Evolutionary conservation across 2,797 vertebrate species (phyloP).

Genomic region (Xiphorhynchus erythropygius): DNA sequence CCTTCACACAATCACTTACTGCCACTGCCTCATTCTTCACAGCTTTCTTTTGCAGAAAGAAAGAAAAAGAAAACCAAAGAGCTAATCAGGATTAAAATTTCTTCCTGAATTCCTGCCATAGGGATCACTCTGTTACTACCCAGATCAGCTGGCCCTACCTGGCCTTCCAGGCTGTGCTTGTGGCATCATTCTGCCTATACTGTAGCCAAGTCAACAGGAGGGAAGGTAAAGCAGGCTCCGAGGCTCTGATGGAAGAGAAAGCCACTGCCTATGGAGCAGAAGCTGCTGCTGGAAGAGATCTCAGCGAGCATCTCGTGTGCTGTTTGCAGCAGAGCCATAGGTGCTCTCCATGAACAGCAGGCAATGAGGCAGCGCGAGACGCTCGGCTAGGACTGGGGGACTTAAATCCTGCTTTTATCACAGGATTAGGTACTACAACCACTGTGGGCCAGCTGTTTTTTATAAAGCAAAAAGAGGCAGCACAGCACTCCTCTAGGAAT

Average conservation of each 20-base stretch:
- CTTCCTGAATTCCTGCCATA: background rate
- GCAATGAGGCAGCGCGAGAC: fast-evolving
- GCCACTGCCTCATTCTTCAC: background rate
- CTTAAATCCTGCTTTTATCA: background rate
- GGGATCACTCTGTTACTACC: background rate
- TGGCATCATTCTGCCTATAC: background rate
- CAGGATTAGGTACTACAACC: background rate
- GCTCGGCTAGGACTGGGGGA: background rate
- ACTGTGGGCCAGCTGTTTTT: background rate
- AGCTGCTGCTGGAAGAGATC: background rate
- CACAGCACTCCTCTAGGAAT: background rate
- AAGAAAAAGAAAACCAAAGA: background rate
- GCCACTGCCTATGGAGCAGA: background rate
- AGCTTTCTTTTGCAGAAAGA: background rate
- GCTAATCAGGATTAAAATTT: background rate
- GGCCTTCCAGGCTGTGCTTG: background rate
- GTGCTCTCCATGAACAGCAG: background rate
- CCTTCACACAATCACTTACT: background rate
- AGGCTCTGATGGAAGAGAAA: background rate
- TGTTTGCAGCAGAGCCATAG: background rate
- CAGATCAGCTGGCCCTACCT: background rate
- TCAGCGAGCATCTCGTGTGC: background rate
- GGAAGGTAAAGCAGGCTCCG: background rate
- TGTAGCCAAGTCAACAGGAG: background rate
- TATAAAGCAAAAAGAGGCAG: background rate